Evolutionary conservation across 1,140 invertebrate genomes (phyloP).

Genomic region (Belonocnema kinseyi): DNA sequence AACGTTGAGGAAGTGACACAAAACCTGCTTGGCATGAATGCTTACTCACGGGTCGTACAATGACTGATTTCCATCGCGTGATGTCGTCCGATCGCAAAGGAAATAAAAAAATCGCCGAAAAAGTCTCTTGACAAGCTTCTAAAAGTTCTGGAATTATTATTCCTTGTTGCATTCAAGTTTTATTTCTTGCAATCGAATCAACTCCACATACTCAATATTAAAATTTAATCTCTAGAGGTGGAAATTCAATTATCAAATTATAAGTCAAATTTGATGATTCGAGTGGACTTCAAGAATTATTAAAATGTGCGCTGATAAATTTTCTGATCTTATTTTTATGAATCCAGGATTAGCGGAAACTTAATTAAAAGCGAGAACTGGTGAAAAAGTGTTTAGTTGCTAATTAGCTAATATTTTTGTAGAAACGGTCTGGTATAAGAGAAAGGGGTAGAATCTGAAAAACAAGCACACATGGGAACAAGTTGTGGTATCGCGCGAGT

Average conservation of each 20-base stretch:
- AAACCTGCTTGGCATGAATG: conserved; percentile 65
- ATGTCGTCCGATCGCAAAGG: conserved; percentile 49
- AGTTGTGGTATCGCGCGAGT: background rate
- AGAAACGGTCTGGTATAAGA: background rate
- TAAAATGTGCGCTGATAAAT: too few relatives aligned
- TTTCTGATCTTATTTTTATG: too few relatives aligned
- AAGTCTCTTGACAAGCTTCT: conserved; percentile 23
- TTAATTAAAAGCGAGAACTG: too few relatives aligned
- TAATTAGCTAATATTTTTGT: background rate
- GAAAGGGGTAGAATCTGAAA: background rate
- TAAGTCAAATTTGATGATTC: too few relatives aligned
- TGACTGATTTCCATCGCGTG: conserved; percentile 52
- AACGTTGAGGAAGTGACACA: conserved; percentile 36
- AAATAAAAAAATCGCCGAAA: background rate
- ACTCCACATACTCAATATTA: background rate
- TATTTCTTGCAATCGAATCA: conserved; percentile 3
- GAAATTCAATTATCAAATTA: too few relatives aligned
- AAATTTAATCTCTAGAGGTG: too few relatives aligned
- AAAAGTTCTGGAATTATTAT: background rate
- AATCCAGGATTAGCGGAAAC: too few relatives aligned
- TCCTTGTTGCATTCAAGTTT: background rate
- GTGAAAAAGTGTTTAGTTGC: background rate
- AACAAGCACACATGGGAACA: background rate
- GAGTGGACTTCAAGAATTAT: too few relatives aligned
- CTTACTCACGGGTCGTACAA: conserved; percentile 65